A percentile compares a stretch with the other conserved stretches of the same genome.
Conservation (phyloP, 2,888 invertebrate species). For the Tridacna gigas region DNA sequence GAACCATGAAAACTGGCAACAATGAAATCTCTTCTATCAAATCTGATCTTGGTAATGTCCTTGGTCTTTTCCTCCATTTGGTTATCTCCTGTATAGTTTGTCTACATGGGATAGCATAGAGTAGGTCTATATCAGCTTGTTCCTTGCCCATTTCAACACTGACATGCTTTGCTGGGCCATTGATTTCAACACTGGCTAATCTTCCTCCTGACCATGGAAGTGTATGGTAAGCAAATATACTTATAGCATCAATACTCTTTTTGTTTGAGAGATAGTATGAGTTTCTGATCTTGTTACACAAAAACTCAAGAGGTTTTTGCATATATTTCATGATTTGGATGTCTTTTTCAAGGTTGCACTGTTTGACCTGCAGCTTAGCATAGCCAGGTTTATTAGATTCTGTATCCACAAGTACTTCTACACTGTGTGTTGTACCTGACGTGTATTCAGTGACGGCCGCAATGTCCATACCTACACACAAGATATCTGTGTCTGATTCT, state of each 20-base stretch:
- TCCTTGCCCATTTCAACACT: constrained; percentile 3
- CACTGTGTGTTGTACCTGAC: neutral
- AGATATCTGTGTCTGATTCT: neutral
- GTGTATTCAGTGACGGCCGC: neutral
- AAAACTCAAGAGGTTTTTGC: neutral
- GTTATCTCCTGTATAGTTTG: neutral
- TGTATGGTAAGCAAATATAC: neutral
- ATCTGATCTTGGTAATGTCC: neutral
- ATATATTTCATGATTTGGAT: neutral
- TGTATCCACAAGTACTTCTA: neutral
- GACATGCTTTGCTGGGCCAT: constrained; percentile 8
- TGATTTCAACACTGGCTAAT: neutral
- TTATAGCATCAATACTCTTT: neutral
- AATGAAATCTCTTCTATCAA: neutral
- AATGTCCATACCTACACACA: neutral
- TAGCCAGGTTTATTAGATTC: neutral
- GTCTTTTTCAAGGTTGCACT: neutral
- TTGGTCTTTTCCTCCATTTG: neutral
- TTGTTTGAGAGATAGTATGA: constrained; percentile 9
- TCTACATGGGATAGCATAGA: neutral
- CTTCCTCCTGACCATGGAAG: neutral
- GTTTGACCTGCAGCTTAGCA: neutral
- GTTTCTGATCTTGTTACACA: neutral
- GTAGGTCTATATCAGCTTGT: neutral
- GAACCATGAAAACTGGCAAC: neutral